Evolutionary conservation across 2,888 invertebrate genomes (phyloP).

Genomic region (Drosophila nigricruria): DNA sequence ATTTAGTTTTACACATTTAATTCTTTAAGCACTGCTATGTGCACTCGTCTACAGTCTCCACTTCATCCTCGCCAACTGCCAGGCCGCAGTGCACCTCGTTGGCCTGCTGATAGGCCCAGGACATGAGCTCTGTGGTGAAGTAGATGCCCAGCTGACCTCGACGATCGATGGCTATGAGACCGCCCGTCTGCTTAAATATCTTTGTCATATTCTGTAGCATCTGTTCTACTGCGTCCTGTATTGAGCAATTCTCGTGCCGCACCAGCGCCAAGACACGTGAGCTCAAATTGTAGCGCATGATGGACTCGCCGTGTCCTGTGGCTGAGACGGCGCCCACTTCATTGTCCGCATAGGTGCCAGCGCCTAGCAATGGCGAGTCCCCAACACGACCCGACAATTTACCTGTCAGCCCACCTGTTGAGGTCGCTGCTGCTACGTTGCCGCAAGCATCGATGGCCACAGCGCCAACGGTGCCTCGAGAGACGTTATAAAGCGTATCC

Average conservation of each 20-base stretch:
- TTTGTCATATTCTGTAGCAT: conserved; percentile 89
- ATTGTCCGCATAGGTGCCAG: conserved; percentile 92
- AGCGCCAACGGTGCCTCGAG: conserved; percentile 88
- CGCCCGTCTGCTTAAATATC: conserved; percentile 90
- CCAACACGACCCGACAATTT: conserved; percentile 92
- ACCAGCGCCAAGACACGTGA: conserved; percentile 89
- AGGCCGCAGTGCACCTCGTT: conserved; percentile 87
- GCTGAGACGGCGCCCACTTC: conserved; percentile 91
- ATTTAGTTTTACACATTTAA: neutral
- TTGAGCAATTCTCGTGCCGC: conserved; percentile 86
- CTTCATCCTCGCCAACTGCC: conserved; percentile 85
- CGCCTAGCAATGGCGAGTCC: conserved; percentile 90
- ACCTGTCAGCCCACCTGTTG: conserved; percentile 93
- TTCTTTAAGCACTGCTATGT: neutral
- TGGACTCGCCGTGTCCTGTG: conserved; percentile 93
- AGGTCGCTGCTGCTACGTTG: conserved; percentile 92
- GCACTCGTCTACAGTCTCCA: conserved; percentile 39
- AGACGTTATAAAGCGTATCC: neutral
- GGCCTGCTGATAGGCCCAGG: conserved; percentile 88
- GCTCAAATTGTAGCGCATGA: conserved; percentile 91
- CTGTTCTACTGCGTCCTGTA: conserved; percentile 88
- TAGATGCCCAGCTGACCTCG: conserved; percentile 89
- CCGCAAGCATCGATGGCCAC: conserved; percentile 91
- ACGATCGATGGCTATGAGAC: conserved; percentile 89
- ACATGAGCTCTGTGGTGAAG: conserved; percentile 89